Base-by-base conservation (phyloP, 2,113 vertebrate genomes). In the Phyllopteryx taeniolatus region DNA sequence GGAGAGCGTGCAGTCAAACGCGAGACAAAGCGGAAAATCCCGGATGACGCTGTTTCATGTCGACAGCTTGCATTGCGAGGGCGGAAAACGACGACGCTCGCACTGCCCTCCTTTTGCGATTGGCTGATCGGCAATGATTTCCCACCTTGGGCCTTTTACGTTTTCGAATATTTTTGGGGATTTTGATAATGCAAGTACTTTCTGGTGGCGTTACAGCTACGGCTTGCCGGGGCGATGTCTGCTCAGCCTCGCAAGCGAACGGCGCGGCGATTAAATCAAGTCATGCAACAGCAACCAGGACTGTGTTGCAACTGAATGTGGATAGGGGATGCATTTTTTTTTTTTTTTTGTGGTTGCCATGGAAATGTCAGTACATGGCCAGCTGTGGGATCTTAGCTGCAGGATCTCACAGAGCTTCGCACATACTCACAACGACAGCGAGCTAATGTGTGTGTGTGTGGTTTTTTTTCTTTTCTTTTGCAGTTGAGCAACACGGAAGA, bases 1-100 rank as follows among this genome's bases (percentile, higher is more conserved):
- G 83, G 70, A 84, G 53, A 17, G 74, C 78, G n/a, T 74, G 74
- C 56, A 77, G 90, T 89, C 84, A 84, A 86, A 85, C 22, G 87
- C 86, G 65, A 75, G 68, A 62, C 65, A 33, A 67, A 60, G 69
- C 54, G 76, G 59, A 72, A 53, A 53, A 72, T 62, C 46, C 72
- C 69, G 73, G 51, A 42, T 67, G 73, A 59, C 60, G 49, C 5
- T 35, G 33, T 60, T 64, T 46, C 17, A 63, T 10, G 35, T 17
- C 42, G n/a, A 77, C 35, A 75, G 27, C 39, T 42, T 49, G 62
- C 22, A 63, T 10, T 8, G 39, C 43, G 46, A 20, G 54, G 22
- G 8, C 33, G 3, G 35, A 39, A 33, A 39, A 31, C n/a, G 8
- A 46, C 43, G 12, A 65, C 11, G 47, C 54, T 62, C 78, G 47